phyloP scores from a whole-genome alignment of 2,113 vertebrate species.

The Takifugu bimaculatus region DNA sequence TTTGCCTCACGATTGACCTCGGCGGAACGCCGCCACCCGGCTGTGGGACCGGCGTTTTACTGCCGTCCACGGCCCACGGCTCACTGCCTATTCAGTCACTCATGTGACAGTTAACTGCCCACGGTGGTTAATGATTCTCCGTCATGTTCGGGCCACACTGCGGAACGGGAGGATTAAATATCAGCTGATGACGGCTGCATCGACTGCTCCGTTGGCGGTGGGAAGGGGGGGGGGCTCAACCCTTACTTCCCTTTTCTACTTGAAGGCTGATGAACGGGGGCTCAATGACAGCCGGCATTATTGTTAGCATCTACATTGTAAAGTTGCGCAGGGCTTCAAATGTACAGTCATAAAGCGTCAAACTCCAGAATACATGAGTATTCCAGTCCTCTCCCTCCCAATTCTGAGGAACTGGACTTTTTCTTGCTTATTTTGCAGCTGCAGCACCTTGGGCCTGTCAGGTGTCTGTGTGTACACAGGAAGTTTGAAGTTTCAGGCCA shows the following conservation, averaged over 20 bases:
- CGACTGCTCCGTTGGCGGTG: conserved; percentile 56
- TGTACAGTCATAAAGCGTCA: background rate
- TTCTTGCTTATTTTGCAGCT: conserved; percentile 57
- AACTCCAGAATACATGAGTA: background rate
- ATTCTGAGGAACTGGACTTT: conserved; percentile 12
- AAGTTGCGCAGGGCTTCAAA: background rate
- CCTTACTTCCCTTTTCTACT: conserved; percentile 29
- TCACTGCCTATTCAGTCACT: conserved; percentile 76
- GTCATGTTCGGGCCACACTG: conserved; percentile 70
- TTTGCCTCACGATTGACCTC: conserved; percentile 71
- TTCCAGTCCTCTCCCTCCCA: background rate
- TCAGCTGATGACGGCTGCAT: conserved; percentile 69
- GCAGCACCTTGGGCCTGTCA: conserved; percentile 41
- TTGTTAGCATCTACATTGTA: conserved; percentile 10
- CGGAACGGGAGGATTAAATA: conserved; percentile 74
- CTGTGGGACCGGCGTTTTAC: conserved; percentile 67
- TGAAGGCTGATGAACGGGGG: conserved; percentile 36
- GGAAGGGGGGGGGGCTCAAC: conserved; percentile 15
- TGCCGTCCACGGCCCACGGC: conserved; percentile 68
- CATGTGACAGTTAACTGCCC: conserved; percentile 78
- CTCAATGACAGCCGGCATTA: conserved; percentile 1
- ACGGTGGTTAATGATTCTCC: conserved; percentile 78
- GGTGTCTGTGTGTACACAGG: conserved; percentile 62
- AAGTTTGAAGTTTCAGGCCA: conserved; percentile 56
- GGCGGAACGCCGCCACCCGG: conserved; percentile 43